A percentile compares a stretch with the other conserved stretches of the same genome.
These are phyloP conservation scores for Cynopterus sphinx DNA, from an alignment of 2,797 vertebrate genomes.

Conservation along the genomic window DNA sequence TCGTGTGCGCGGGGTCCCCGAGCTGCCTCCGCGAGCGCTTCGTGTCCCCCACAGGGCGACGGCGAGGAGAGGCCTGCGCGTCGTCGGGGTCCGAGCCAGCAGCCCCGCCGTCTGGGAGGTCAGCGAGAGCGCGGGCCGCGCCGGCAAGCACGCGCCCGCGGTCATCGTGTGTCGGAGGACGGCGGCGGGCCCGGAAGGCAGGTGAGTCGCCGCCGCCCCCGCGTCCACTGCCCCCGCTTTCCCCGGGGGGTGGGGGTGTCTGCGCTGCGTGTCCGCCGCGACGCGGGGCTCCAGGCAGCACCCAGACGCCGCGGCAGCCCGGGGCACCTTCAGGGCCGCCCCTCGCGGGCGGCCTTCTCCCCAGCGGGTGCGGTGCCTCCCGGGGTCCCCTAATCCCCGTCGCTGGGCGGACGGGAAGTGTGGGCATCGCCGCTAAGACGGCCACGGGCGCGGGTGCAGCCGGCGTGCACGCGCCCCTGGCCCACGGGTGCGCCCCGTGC, in stretches of 20 bases:
- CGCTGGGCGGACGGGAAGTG: rapidly evolving
- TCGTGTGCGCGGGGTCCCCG: background rate
- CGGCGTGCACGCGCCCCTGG: rapidly evolving
- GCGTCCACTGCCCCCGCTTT: too few species aligned
- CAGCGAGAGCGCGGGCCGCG: conserved; percentile 85
- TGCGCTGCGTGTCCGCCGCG: too few species aligned
- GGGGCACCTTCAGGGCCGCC: too few species aligned
- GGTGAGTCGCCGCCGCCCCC: conserved; percentile 81
- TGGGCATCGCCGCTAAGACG: rapidly evolving
- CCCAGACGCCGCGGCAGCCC: too few species aligned
- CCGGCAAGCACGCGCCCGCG: conserved; percentile 84
- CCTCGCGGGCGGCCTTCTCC: too few species aligned
- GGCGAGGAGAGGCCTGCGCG: conserved; percentile 92
- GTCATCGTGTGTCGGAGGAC: conserved; percentile 91
- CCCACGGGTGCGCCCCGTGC: rapidly evolving
- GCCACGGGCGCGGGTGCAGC: rapidly evolving
- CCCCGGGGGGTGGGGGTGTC: rapidly evolving
- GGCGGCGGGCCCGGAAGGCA: conserved; percentile 84
- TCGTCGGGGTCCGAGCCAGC: conserved; percentile 90
- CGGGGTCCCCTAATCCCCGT: rapidly evolving
- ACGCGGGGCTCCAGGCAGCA: too few species aligned
- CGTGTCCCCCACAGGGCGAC: conserved; percentile 87
- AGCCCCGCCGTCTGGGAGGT: conserved; percentile 92
- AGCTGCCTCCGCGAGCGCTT: background rate
- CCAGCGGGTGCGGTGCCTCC: rapidly evolving